Evolutionary conservation across 2,113 vertebrate genomes (phyloP).

Genomic region (Rhinogobius similis): DNA sequence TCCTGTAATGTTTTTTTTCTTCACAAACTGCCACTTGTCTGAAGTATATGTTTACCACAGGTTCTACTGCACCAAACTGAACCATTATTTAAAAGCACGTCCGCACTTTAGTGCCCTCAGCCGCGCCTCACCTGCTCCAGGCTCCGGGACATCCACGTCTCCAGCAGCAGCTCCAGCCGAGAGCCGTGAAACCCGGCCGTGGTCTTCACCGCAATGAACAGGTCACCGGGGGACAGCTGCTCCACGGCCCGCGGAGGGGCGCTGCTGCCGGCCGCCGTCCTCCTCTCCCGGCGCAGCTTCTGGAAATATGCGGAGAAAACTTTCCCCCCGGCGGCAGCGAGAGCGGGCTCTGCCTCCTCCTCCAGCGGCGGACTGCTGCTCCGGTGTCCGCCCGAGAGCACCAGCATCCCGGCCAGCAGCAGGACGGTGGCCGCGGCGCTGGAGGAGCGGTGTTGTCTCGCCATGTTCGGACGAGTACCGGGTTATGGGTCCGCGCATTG

Average conservation of each 20-base stretch:
- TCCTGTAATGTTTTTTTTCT: too few species aligned
- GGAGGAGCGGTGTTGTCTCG: conserved; percentile 63
- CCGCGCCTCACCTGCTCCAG: conserved; percentile 85
- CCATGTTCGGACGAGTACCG: conserved; percentile 69
- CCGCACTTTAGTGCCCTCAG: too few species aligned
- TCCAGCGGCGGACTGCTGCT: background rate
- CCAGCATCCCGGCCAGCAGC: conserved; percentile 62
- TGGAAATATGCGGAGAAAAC: conserved; percentile 83
- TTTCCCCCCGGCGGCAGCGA: background rate
- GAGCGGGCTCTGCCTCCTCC: background rate
- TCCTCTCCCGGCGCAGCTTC: conserved; percentile 78
- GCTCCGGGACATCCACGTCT: conserved; percentile 91
- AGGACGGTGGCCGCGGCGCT: conserved; percentile 71
- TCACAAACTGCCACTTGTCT: too few species aligned
- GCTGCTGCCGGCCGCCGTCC: conserved; percentile 34
- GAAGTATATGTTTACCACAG: too few species aligned
- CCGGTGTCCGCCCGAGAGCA: conserved; percentile 32
- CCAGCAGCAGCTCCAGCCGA: conserved; percentile 87
- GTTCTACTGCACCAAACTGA: too few species aligned
- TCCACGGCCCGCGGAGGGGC: conserved; percentile 62
- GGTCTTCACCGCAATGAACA: conserved; percentile 92
- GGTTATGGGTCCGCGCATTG: conserved; percentile 8
- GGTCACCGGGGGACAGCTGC: conserved; percentile 76
- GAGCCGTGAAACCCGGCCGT: conserved; percentile 87
- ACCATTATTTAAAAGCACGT: too few species aligned